Evolutionary conservation across 2,888 invertebrate genomes (phyloP).

Genomic region (Portevinia maculata): DNA sequence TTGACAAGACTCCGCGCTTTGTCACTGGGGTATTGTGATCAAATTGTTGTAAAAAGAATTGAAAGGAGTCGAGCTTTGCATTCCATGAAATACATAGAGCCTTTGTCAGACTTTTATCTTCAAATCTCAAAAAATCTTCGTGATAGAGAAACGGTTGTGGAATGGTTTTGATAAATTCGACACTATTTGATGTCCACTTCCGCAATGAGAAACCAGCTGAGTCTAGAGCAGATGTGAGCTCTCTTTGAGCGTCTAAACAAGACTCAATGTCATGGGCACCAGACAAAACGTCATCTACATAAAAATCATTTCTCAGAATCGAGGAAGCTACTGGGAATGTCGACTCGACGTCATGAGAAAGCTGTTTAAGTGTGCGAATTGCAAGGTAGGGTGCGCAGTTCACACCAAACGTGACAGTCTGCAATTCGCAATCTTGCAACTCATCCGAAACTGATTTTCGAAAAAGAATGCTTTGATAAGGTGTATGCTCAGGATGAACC

Average conservation of each 20-base stretch:
- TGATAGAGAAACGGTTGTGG: background rate
- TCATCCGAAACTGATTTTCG: background rate
- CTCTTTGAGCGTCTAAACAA: conserved; percentile 22
- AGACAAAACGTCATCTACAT: conserved; percentile 56
- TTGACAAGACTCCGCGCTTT: conserved; percentile 54
- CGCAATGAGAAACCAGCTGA: conserved; percentile 21
- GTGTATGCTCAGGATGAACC: background rate
- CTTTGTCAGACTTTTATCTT: no score
- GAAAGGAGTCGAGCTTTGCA: background rate
- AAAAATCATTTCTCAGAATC: conserved; percentile 34
- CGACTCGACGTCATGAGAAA: background rate
- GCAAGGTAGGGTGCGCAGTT: conserved; percentile 28
- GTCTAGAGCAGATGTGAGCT: conserved; percentile 23
- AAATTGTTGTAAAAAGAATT: background rate
- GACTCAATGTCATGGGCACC: conserved; percentile 36
- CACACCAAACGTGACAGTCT: conserved; percentile 6
- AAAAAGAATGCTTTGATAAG: conserved; percentile 6
- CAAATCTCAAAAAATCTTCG: conserved; percentile 2
- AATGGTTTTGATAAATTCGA: background rate
- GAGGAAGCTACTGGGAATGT: conserved; percentile 25
- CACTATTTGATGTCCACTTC: conserved; percentile 36
- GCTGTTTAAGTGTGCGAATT: background rate
- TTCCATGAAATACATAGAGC: conserved; percentile 18
- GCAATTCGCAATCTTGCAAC: conserved; percentile 10
- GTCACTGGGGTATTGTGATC: conserved; percentile 6